phyloP scores from a whole-genome alignment of 2,113 vertebrate species.

The Alligator mississippiensis region DNA sequence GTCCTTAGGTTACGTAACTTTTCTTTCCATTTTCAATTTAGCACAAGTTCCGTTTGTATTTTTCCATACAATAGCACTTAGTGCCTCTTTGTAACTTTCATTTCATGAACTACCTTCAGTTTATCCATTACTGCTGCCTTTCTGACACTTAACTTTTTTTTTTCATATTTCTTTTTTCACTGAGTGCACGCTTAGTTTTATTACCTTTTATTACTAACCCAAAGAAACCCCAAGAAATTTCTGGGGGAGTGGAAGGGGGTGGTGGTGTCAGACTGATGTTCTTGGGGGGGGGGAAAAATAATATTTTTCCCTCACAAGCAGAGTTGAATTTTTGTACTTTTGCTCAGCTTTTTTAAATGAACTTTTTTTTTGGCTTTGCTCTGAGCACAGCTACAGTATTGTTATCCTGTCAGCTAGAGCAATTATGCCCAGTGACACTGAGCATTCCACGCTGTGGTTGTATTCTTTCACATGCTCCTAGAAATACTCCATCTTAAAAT shows the following conservation, averaged over 20 bases:
- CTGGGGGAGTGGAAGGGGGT: background rate
- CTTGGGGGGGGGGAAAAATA: background rate
- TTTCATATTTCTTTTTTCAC: background rate
- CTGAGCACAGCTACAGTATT: background rate
- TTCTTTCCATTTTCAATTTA: background rate
- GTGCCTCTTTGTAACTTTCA: background rate
- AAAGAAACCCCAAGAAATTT: background rate
- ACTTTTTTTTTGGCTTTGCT: background rate
- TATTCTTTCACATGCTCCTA: background rate
- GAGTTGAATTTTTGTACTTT: background rate
- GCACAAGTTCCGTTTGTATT: background rate
- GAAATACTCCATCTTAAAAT: slow-evolving; percentile 1
- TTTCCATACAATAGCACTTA: background rate
- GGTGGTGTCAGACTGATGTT: background rate
- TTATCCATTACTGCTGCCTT: slow-evolving; percentile 1
- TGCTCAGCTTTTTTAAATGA: slow-evolving; percentile 8
- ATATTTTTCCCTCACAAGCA: background rate
- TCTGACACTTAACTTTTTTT: background rate
- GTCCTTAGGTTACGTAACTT: background rate
- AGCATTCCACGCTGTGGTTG: background rate
- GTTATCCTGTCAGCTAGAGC: background rate
- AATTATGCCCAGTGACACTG: background rate
- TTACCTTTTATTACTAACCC: slow-evolving; percentile 31
- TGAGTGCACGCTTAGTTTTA: slow-evolving; percentile 15
- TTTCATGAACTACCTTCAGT: background rate